phyloP scores from a whole-genome alignment of 2,888 invertebrate species.

The Nasonovia ribisnigri region DNA sequence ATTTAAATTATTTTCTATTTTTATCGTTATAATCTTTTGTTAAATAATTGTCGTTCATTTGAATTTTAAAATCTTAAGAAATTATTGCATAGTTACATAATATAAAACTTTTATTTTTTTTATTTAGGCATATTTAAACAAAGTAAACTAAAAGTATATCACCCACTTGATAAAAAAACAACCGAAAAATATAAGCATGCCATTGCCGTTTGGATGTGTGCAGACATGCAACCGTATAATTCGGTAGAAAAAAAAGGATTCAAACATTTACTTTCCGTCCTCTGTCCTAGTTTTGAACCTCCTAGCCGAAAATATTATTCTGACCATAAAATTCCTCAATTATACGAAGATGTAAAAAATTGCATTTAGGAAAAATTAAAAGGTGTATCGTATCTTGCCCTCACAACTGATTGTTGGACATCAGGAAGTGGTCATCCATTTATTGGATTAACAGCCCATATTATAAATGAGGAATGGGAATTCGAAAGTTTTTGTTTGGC shows the following conservation, averaged over 20 bases:
- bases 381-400: neutral
- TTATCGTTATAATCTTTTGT: neutral
- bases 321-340: constrained; percentile 41
- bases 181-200: constrained; percentile 35
- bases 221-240: constrained; percentile 26
- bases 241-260: constrained; percentile 29
- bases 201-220: constrained; percentile 9
- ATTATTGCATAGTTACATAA: neutral
- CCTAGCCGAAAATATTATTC: constrained; percentile 15
- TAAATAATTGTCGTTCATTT: neutral
- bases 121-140: constrained; percentile 21
- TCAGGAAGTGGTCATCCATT: constrained; percentile 29
- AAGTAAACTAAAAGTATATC: constrained; percentile 34
- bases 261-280: constrained; percentile 25
- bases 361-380: constrained; percentile 21
- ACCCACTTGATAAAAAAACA: constrained; percentile 16
- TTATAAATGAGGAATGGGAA: constrained; percentile 19
- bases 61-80: neutral
- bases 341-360: neutral
- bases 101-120: constrained; percentile 8
- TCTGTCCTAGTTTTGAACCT: constrained; percentile 22
- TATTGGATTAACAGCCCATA: constrained; percentile 29
- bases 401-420: constrained; percentile 24
- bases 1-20: neutral
- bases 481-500: constrained; percentile 28